Base-by-base conservation (phyloP, 2,113 vertebrate genomes). In the Phylloscopus trochilus region DNA sequence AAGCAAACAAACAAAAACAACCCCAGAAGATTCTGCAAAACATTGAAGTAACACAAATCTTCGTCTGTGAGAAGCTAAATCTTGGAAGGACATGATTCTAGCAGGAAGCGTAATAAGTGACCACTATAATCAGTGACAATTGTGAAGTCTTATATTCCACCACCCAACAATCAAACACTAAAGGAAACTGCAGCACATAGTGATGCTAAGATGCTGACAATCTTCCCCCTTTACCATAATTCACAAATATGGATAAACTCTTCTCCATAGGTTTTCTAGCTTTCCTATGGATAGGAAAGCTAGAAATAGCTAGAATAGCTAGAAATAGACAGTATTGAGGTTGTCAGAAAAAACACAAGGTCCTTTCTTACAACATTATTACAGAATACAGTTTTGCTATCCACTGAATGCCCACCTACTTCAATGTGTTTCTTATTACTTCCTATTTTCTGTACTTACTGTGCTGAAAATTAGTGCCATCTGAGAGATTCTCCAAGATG, bases 101-200 rank as follows among this genome's bases (percentile, higher is more conserved):
- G n/a, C 6, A 76, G 33, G 23, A 87, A 84, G 12, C 19, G 17
- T 19, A 35, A 64, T 4, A 23, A 18, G 18, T 33, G 35, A 35
- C 14, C 35, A 66, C 14, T 41, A 2, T 3, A 9, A 84, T 8
- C 33, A 21, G 13, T 30, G n/a, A 14, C n/a, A 52, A 37, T 12
- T 41, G 4, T 11, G 7, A 84, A 24, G 21, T 31, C 23, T 52
- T 47, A 5, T 46, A 18, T 33, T 24, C 6, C 16, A 67, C 3
- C n/a, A n/a, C 3, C 13, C 1, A 6, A 0, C 11, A 0, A 0
- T 20, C 62, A 64, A 78, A 60, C 52, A 13, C 19, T 26, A 53
- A 21, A 20, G 64, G 21, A 81, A 87, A 69, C 11, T 22, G 28
- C 10, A 83, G 44, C 28, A 85, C 23, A 13, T 0, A 56, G 15